Evolutionary conservation across 2,888 invertebrate species (phyloP), one percentile per base, ranked within the genome.

Genomic region (Scaptomyza caliginosa): DNA sequence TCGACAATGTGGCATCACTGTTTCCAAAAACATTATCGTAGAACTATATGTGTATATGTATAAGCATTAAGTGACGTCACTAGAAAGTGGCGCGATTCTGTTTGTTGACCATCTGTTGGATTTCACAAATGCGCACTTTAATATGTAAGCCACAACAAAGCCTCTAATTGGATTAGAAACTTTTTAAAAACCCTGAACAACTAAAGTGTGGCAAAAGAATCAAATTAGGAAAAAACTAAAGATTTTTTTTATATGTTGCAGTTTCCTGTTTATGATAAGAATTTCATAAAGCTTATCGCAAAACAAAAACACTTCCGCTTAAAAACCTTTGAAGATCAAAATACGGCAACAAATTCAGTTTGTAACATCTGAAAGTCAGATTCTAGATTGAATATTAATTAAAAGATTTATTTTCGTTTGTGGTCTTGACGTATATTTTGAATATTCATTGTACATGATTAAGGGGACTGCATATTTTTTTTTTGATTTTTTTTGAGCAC

Each of bases 401-500:
- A 5, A 0, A 10, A 0, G 11, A 1, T 7, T 16, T 32, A 2
- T 28, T 63, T 72, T 55, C 56, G 67, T 52, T 63, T 59, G 50
- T 63, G 56, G 39, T 56, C 5, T 60, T 30, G 23, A 38, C 69
- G 13, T 32, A 57, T 71, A 70, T 71, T 60, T 71, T 54, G 28
- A 58, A 51, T 51, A 63, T 58, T 73, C 65, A 62, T 52, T 34
- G 26, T 43, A 50, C 28, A 56, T 30, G 30, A 57, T 55, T 65
- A 56, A 38, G 46, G 34, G 32, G 24, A 51, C 11, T 48, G 36
- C 24, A 36, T 45, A 6, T 52, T 48, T 30, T 34, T 55, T 45
- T 38, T 51, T 56, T 51, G n/a, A n/a, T 46, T 30, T 24, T 39
- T 36, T 70, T 81, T 85, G 85, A 85, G 85, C 85, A 79, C 69